Conservation (phyloP, 2,113 vertebrate genomes). For the Elephantulus edwardii region DNA sequence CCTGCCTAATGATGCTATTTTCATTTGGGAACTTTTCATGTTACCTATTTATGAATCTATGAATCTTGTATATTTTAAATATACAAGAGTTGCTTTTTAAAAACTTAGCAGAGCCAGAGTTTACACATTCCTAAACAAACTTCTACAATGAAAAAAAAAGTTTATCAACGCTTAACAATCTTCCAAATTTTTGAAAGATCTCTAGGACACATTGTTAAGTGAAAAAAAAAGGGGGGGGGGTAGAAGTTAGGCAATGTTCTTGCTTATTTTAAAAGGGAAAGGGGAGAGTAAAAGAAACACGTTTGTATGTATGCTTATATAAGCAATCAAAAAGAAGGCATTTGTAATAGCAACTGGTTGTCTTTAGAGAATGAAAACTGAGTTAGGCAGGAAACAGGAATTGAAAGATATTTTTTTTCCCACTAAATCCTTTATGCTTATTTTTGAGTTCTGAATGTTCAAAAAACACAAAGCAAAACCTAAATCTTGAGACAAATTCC, state of each 20-base stretch:
- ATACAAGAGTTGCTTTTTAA: conserved; percentile 57
- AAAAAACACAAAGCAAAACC: too few relatives aligned
- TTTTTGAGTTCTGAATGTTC: too few relatives aligned
- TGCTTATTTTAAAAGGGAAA: not conserved
- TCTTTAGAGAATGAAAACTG: too few relatives aligned
- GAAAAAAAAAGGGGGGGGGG: not conserved
- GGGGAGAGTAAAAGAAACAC: too few relatives aligned
- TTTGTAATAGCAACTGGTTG: not conserved
- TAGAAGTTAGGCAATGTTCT: not conserved
- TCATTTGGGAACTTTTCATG: conserved; percentile 35
- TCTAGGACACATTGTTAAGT: not conserved
- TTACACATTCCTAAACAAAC: conserved; percentile 41
- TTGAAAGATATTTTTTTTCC: too few relatives aligned
- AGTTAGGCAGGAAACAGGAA: too few relatives aligned
- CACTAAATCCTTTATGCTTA: too few relatives aligned
- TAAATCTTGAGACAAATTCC: not conserved
- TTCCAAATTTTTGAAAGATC: not conserved
- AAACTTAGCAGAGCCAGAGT: conserved; percentile 60
- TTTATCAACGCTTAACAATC: not conserved
- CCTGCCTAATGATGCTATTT: conserved; percentile 1
- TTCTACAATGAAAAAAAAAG: not conserved
- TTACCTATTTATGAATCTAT: conserved; percentile 69
- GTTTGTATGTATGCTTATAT: not conserved
- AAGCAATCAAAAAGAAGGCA: not conserved
- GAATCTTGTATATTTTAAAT: conserved; percentile 70